Evolutionary conservation across 2,113 vertebrate genomes (phyloP).

Genomic region (Oreochromis niloticus): DNA sequence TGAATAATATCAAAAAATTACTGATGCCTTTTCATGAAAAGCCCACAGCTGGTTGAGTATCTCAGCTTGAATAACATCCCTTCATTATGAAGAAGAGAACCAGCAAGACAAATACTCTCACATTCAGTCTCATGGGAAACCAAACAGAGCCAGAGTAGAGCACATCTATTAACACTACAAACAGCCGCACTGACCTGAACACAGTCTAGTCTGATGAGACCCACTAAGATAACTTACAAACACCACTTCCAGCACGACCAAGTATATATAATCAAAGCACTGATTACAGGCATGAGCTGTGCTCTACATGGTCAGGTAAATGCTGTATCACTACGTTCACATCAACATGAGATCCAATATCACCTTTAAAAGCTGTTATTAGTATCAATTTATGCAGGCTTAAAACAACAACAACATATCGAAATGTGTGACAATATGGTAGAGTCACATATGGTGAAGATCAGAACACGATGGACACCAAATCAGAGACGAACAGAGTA

Average conservation of each 20-base stretch:
- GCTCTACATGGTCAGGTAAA: background rate
- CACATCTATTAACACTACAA: background rate
- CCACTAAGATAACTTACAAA: background rate
- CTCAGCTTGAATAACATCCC: constrained; percentile 30
- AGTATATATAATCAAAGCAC: background rate
- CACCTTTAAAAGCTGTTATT: background rate
- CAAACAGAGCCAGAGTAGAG: background rate
- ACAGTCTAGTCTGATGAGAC: background rate
- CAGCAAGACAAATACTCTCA: background rate
- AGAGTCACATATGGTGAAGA: background rate
- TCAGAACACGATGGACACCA: background rate
- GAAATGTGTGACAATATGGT: background rate
- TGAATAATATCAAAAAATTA: background rate
- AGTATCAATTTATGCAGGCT: background rate
- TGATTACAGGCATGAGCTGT: background rate
- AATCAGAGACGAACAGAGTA: background rate
- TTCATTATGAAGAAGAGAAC: constrained; percentile 6
- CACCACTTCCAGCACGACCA: background rate
- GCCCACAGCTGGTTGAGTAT: background rate
- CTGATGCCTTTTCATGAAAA: constrained; percentile 16
- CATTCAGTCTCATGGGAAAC: background rate
- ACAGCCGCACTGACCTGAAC: background rate
- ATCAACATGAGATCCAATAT: background rate
- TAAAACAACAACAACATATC: background rate
- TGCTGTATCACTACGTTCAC: background rate